These are phyloP conservation scores for Isichthys henryi DNA, from an alignment of 2,113 vertebrate species.

Conservation along the genomic window DNA sequence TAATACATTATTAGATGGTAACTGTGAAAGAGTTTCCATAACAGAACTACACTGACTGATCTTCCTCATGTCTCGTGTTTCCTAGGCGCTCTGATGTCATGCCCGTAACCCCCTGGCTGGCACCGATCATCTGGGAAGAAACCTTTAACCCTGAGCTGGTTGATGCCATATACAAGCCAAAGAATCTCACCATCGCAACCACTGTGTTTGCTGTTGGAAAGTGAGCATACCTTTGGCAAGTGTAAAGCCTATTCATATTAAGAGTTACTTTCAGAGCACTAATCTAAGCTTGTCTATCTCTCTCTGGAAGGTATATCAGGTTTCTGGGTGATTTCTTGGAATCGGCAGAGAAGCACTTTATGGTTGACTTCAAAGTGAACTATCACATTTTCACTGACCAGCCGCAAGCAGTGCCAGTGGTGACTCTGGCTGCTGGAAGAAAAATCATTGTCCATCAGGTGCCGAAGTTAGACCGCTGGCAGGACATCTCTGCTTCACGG, in stretches of 20 bases:
- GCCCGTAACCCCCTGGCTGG: constrained; percentile 61
- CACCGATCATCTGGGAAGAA: constrained; percentile 66
- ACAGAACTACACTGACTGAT: background rate
- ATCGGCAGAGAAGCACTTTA: constrained; percentile 62
- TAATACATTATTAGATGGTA: background rate
- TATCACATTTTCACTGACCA: constrained; percentile 65
- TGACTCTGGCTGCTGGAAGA: background rate
- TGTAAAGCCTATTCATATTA: background rate
- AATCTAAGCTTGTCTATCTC: background rate
- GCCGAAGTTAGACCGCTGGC: background rate
- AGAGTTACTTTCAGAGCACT: background rate
- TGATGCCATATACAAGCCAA: constrained; percentile 39
- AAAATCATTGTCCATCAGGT: background rate
- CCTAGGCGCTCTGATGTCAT: constrained; percentile 51
- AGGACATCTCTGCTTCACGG: background rate
- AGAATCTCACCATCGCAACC: constrained; percentile 56
- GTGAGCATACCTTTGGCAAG: constrained; percentile 34
- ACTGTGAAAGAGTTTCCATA: background rate
- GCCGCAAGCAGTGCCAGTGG: constrained; percentile 28
- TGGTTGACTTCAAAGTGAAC: constrained; percentile 52
- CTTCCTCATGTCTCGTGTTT: constrained; percentile 1
- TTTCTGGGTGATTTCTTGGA: constrained; percentile 58
- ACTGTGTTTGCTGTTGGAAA: constrained; percentile 69
- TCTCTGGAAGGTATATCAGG: constrained; percentile 49
- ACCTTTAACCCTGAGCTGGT: constrained; percentile 49